A percentile compares a stretch with the other conserved stretches of the same genome.
These are phyloP conservation scores for Peromyscus californicus DNA, from an alignment of 2,113 vertebrate genomes.

Conservation along the genomic window DNA sequence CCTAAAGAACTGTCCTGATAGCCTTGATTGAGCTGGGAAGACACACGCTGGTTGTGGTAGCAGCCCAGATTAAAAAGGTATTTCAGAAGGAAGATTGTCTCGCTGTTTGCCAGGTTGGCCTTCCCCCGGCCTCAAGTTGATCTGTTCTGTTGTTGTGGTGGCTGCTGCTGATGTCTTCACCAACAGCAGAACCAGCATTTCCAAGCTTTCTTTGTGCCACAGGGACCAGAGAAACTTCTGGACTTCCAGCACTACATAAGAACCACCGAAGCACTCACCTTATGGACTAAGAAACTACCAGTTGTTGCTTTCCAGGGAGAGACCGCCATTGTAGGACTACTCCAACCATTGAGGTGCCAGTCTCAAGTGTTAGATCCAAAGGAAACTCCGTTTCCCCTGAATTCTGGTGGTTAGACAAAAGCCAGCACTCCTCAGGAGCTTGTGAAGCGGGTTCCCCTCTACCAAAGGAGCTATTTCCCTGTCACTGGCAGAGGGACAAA, in stretches of 20 bases:
- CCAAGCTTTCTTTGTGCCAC: neutral
- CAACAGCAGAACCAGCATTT: neutral
- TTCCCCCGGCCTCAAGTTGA: neutral
- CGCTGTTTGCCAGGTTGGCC: neutral
- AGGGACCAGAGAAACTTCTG: neutral
- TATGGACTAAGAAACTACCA: neutral
- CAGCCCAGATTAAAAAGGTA: neutral
- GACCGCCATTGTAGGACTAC: neutral
- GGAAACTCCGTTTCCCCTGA: neutral
- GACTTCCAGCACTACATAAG: neutral
- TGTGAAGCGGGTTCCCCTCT: neutral
- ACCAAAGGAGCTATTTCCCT: neutral
- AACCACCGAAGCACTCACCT: neutral
- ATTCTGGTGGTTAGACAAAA: neutral
- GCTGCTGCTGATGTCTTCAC: neutral
- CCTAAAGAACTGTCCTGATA: neutral
- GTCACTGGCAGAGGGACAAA: neutral
- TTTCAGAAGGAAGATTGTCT: neutral
- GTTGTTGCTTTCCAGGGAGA: neutral
- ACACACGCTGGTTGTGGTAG: neutral
- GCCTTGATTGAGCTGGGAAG: neutral
- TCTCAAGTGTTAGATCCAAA: neutral
- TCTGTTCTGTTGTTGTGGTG: neutral
- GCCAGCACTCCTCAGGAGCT: neutral
- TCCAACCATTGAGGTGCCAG: too few relatives aligned